phyloP scores from a whole-genome alignment of 1,140 invertebrate genomes.

The Cydia fagiglandana region DNA sequence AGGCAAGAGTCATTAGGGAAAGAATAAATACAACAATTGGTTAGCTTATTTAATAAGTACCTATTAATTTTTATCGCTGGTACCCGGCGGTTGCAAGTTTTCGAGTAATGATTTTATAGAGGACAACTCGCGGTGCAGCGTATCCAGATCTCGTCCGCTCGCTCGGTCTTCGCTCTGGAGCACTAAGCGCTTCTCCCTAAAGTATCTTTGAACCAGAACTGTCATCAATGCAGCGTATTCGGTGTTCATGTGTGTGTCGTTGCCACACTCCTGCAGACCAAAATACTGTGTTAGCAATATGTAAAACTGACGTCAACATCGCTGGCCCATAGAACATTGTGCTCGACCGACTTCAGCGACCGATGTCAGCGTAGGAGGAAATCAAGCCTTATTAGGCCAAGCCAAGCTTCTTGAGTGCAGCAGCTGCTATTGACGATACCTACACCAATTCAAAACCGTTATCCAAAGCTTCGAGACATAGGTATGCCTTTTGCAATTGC shows the following conservation, averaged over 20 bases:
- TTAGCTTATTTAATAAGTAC: background rate
- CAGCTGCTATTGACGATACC: too few species aligned
- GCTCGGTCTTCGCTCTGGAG: background rate
- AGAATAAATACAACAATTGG: background rate
- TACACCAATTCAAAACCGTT: too few species aligned
- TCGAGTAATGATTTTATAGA: background rate
- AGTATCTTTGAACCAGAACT: slow-evolving; percentile 79
- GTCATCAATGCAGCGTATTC: slow-evolving; percentile 78
- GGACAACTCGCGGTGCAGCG: slow-evolving; percentile 2
- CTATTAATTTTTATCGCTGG: background rate
- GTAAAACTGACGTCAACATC: too few species aligned
- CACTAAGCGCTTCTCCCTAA: slow-evolving; percentile 62
- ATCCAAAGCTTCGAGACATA: too few species aligned
- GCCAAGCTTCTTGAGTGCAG: too few species aligned
- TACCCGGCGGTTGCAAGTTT: background rate
- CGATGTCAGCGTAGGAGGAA: too few species aligned
- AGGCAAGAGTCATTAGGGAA: background rate
- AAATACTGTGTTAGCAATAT: slow-evolving; percentile 1
- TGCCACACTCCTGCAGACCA: slow-evolving; percentile 43
- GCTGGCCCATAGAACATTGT: too few species aligned
- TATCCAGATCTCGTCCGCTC: background rate
- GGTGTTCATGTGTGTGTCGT: slow-evolving; percentile 47
- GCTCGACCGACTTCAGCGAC: too few species aligned
- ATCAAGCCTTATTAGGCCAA: too few species aligned
- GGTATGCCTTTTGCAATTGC: too few species aligned